A percentile compares a stretch with the other conserved stretches of the same genome.
phyloP scores from a whole-genome alignment of 2,888 invertebrate genomes.

The Gibbula magus region DNA sequence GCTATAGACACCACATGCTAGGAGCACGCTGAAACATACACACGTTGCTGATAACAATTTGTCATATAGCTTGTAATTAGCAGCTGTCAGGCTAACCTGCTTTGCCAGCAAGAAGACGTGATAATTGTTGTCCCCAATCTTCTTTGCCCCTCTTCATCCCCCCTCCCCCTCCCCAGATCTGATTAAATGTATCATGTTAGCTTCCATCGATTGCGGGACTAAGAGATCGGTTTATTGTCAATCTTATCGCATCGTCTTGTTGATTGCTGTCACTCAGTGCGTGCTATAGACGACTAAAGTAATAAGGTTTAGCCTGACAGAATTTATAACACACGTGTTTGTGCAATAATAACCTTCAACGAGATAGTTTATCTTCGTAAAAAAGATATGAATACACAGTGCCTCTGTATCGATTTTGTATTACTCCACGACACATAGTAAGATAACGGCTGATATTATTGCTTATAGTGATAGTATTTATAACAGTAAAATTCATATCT shows the following conservation, averaged over 20 bases:
- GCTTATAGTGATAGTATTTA: too few species aligned
- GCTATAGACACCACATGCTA: slow-evolving; percentile 1
- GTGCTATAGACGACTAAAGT: too few species aligned
- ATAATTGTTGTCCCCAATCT: not conserved
- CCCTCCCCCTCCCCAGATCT: not conserved
- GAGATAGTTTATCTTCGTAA: too few species aligned
- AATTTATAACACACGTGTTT: too few species aligned
- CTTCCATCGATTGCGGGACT: slow-evolving; percentile 3
- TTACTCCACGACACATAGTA: too few species aligned
- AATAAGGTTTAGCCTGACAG: too few species aligned
- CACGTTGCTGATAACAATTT: not conserved
- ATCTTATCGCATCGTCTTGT: not conserved
- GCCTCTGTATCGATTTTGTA: too few species aligned
- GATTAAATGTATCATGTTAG: slow-evolving; percentile 3
- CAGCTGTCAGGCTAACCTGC: not conserved
- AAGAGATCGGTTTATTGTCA: slow-evolving; percentile 4
- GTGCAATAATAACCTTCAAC: too few species aligned
- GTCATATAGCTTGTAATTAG: not conserved
- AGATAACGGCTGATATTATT: too few species aligned
- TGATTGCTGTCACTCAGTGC: not conserved
- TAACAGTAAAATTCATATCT: too few species aligned
- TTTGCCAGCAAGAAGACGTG: not conserved
- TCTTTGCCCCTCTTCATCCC: not conserved
- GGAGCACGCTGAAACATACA: not conserved
- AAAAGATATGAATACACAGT: too few species aligned